Evolutionary conservation across 2,888 invertebrate genomes (phyloP), one percentile per base, ranked within the genome.

Genomic region (Pilophorus perplexus): DNA sequence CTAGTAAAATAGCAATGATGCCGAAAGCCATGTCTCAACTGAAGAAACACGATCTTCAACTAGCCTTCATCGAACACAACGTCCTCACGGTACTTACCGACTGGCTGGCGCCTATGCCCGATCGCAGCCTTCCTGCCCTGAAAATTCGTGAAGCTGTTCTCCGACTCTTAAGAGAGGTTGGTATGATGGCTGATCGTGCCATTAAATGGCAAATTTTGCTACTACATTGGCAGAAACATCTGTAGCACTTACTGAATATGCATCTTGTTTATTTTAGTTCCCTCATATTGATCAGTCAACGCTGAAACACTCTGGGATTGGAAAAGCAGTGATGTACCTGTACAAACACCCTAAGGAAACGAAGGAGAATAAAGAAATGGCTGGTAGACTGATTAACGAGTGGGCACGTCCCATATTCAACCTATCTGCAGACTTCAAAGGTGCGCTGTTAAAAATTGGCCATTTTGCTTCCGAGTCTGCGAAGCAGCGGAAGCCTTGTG

Each of bases 361-460:
- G 0, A 94, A 94, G 78, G 83, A 85, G 67, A 98, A 98, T 79
- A 88, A 89, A 75, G 90, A 90, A 75, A 83, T 88, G 62, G 95
- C 96, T 68, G 93, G 94, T 1, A 86, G 90, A 71, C 83, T 98
- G 71, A 97, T 98, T 72, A 94, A 92, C 70, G 95, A 96, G 79
- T 99, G 99, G 98, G 94, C 97, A 0, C 80, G 98, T 12, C 97
- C 98, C 1, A 97, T 99, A 72, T 98, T 99, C 79, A 96, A 97
- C 81, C 82, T 98, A 67, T 91, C 92, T 22, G 87, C 92, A 10
- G 92, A 96, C 78, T 94, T 91, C 75, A 91, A 90, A 79, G 80
- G 80, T 80, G 27, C 33, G n/a, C n/a, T n/a, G n/a, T n/a, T n/a
- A n/a, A n/a, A n/a, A n/a, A n/a, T n/a, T 33, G 33, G 6, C 6